phyloP scores from a whole-genome alignment of 2,888 invertebrate genomes.

The Tachina grossa region DNA sequence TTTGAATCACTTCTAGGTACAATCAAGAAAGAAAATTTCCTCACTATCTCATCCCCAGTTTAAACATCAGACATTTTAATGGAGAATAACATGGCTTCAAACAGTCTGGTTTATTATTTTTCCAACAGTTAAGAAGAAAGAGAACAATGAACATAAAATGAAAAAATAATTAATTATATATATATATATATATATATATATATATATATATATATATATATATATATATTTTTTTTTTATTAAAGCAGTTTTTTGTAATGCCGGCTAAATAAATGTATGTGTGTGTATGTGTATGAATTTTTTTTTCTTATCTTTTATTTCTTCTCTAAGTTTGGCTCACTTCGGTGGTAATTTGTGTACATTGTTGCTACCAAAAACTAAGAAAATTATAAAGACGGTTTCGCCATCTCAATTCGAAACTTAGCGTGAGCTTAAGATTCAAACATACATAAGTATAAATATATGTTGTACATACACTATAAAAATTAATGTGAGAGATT shows the following conservation, averaged over 20 bases:
- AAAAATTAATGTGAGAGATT: slow-evolving; percentile 21
- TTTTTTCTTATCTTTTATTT: not conserved
- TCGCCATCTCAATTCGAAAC: slow-evolving; percentile 38
- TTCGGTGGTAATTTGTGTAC: slow-evolving; percentile 50
- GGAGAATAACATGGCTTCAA: slow-evolving; percentile 47
- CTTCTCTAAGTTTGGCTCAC: slow-evolving; percentile 19
- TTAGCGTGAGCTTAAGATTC: slow-evolving; percentile 59
- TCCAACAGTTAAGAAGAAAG: not conserved
- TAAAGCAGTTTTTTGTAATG: slow-evolving; percentile 25
- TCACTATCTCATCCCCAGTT: not conserved
- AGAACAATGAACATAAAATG: slow-evolving; percentile 49
- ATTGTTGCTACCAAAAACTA: slow-evolving; percentile 38
- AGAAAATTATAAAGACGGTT: slow-evolving; percentile 25
- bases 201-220: slow-evolving; percentile 53
- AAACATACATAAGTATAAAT: too few species aligned
- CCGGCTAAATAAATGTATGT: slow-evolving; percentile 13
- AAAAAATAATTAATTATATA: slow-evolving; percentile 67
- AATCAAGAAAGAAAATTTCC: too few species aligned
- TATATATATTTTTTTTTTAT: slow-evolving; percentile 43
- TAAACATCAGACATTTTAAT: not conserved
- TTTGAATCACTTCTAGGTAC: too few species aligned
- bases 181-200: slow-evolving; percentile 50
- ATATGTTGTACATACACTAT: not conserved
- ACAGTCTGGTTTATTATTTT: slow-evolving; percentile 46
- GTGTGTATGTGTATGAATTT: not conserved